These are phyloP conservation scores for Alentia gelatinosa DNA, from an alignment of 2,888 invertebrate genomes.

Conservation along the genomic window DNA sequence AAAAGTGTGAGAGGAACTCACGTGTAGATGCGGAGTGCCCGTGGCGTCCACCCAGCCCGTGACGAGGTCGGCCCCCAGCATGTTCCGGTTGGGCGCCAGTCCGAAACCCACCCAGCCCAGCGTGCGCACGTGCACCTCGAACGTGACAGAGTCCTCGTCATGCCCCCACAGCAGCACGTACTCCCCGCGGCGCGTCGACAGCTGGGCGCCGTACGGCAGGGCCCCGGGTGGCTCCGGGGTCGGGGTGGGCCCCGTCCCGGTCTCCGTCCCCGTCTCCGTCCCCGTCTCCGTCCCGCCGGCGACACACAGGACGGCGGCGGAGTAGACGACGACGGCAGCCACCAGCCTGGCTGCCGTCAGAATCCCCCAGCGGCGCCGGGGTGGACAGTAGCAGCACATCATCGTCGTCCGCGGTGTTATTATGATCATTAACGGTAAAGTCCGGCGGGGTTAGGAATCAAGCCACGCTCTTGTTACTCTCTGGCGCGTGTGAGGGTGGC, in stretches of 20 bases:
- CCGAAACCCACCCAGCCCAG: conserved; percentile 55
- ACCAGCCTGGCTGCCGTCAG: not conserved
- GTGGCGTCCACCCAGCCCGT: conserved; percentile 51
- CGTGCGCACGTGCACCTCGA: conserved; percentile 50
- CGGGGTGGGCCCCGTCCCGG: not conserved
- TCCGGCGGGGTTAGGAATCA: no score
- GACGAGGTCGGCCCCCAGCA: conserved; percentile 43
- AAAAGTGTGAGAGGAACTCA: not conserved
- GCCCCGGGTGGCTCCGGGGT: not conserved
- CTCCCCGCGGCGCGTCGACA: not conserved
- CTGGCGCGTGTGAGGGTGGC: not conserved
- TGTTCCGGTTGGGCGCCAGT: conserved; percentile 46
- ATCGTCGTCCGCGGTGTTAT: no score
- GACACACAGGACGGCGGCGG: not conserved
- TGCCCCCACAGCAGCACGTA: conserved; percentile 50
- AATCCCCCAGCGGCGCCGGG: not conserved
- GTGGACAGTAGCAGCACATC: not conserved
- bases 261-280: not conserved
- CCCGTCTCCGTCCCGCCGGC: not conserved
- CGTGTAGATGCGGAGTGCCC: not conserved
- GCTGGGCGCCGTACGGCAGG: not conserved
- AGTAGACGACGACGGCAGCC: not conserved
- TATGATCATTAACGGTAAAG: no score
- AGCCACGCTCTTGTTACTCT: not conserved
- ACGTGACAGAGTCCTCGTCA: conserved; percentile 32